Base-by-base conservation (phyloP, 2,113 vertebrate genomes). In the Proterorhinus semilunaris region DNA sequence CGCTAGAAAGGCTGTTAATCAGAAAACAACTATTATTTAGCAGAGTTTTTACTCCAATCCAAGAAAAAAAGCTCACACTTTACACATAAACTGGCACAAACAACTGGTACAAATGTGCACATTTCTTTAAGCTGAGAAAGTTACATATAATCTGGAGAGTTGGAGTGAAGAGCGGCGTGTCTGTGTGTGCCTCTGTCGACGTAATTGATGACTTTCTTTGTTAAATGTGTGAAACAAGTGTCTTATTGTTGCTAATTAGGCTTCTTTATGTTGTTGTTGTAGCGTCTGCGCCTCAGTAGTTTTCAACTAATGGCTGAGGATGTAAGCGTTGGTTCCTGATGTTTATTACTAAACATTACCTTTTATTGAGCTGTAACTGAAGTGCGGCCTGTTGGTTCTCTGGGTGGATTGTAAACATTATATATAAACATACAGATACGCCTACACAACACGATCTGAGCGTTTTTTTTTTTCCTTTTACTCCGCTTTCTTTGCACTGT, bases 221-320 rank as follows among this genome's bases (percentile, higher is more conserved):
- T 44, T 16, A 61, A 61, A 61, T 45, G 58, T 61, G 36, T 61
- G 58, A 61, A 44, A 4, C n/a, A n/a, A 61, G 42, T n/a, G 42
- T 15, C 15, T n/a, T 61, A 61, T 61, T 61, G 58, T 8, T 9
- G 58, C 58, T 61, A 61, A 61, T 44, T 61, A 44, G 3, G 8
- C 15, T 61, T 5, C 13, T 61, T 61, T 61, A 51, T 51, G 49
- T 51, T 51, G 49, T 51, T 13, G 10, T 11, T 2, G 49, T 51
- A 11, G 49, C 10, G 15, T 6, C 12, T 13, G 15, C 6, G 42
- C 58, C 8, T 61, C 58, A 45, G 42, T n/a, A 61, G 58, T 45
- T 61, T 61, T 45, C 8, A 42, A 9, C 17, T 1, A 55, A 55
- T 17, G 17, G 17, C 58, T 45, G 36, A 7, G 15, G 42, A n/a